A percentile compares a stretch with the other conserved stretches of the same genome.
Evolutionary conservation across 2,797 vertebrate genomes (phyloP).

Genomic region (Poeciliopsis presidionis): DNA sequence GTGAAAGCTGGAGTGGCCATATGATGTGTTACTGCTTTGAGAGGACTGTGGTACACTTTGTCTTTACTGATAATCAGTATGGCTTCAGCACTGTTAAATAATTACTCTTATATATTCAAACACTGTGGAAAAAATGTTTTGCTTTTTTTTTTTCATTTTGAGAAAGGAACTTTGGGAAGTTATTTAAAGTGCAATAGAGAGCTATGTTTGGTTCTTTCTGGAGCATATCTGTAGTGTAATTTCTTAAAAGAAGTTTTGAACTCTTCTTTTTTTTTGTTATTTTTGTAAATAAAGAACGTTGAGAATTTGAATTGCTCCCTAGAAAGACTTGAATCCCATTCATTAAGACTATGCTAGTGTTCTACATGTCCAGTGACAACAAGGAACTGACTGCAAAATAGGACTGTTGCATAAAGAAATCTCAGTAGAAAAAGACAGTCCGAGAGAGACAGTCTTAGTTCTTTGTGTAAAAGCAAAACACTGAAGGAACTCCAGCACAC

Average conservation of each 20-base stretch:
- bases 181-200: conserved; percentile 34
- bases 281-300: conserved; percentile 6
- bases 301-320: conserved; percentile 29
- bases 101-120: conserved; percentile 46
- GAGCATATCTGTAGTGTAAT: conserved; percentile 1
- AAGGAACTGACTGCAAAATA: conserved; percentile 24
- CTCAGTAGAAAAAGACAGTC: conserved; percentile 2
- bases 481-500: conserved; percentile 47
- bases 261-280: neutral
- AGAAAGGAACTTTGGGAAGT: neutral
- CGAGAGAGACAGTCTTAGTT: conserved; percentile 5
- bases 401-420: conserved; percentile 3
- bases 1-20: conserved; percentile 44
- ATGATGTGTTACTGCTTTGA: conserved; percentile 56
- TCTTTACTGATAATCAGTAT: conserved; percentile 52
- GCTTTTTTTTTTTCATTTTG: neutral
- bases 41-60: conserved; percentile 46
- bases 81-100: conserved; percentile 75
- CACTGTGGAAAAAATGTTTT: conserved; percentile 41
- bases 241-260: neutral
- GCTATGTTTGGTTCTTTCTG: conserved; percentile 3
- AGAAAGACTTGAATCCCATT: conserved; percentile 15
- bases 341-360: conserved; percentile 4
- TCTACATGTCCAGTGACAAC: conserved; percentile 29
- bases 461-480: conserved; percentile 49